Base-by-base conservation (phyloP, 1,140 invertebrate species). In the Megalopta genalis region DNA sequence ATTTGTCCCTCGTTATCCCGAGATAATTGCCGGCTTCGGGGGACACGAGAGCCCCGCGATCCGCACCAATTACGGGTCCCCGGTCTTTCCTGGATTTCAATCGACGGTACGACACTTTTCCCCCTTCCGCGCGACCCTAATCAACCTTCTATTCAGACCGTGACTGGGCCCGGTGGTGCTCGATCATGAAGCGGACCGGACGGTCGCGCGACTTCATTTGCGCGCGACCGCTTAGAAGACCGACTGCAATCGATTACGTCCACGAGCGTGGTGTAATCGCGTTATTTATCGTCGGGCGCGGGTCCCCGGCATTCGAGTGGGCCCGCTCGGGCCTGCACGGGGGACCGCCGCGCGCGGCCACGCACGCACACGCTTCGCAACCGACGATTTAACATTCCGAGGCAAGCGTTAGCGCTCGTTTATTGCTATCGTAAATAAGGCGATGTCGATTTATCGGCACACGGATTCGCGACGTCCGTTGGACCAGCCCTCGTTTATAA, bases 361-460 rank as follows among this genome's bases (percentile, higher is more conserved):
- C 37, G 23, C 57, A 54, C 49, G 78, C 39, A 70, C 27, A 70
- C 27, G 49, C 70, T 37, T 65, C 52, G 59, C 32, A 27, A n/a
- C 21, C 64, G 23, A 46, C 75, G 42, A 80, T 66, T 82, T 75
- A 79, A 27, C 70, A 67, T 84, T 75, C 67, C 52, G 46, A 42
- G 68, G 70, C 63, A n/a, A 63, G 18, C 54, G 65, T 67, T 82
- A 71, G 14, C 79, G 81, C 71, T 59, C 72, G 46, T 73, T 79
- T 79, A 77, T 75, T 70, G 62, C 64, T 71, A 60, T 37, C 77
- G 62, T 70, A 77, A 76, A 84, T 74, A 77, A 82, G 59, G 12
- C 52, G 68, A 57, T 57, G 77, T 80, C 79, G 84, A 86, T 86
- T 86, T 77, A 84, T 73, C 72, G 52, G 42, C 65, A 52, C 14